These are phyloP conservation scores for Saimiri boliviensis DNA, from an alignment of 2,113 vertebrate species.

Conservation along the genomic window DNA sequence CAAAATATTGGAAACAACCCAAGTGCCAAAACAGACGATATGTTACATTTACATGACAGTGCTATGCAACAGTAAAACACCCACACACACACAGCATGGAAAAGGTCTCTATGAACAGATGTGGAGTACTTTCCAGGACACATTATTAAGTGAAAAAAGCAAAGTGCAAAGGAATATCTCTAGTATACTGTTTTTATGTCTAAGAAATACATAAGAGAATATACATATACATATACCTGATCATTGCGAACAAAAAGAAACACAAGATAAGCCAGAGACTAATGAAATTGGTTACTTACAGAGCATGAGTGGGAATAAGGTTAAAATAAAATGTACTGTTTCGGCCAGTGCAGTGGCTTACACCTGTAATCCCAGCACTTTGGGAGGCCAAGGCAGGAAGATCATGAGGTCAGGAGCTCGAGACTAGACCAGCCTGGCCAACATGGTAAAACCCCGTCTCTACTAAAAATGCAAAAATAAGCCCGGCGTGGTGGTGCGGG, in stretches of 20 bases:
- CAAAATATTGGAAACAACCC: background rate
- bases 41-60: accelerated
- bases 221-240: background rate
- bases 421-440: too few relatives aligned
- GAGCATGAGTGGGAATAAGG: background rate
- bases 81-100: too few relatives aligned
- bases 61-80: background rate
- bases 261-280: background rate
- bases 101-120: background rate
- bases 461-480: too few relatives aligned
- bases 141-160: background rate
- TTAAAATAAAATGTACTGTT: background rate
- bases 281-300: background rate
- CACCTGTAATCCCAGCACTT: too few relatives aligned
- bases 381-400: too few relatives aligned
- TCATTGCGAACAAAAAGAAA: background rate
- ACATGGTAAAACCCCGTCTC: too few relatives aligned
- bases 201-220: background rate
- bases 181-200: background rate
- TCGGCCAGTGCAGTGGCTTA: background rate
- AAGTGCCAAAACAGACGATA: background rate
- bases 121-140: background rate
- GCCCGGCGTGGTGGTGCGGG: accelerated
- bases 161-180: background rate
- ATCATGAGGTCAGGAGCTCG: too few relatives aligned